These are phyloP conservation scores for Drosophila subquinaria DNA, from an alignment of 2,888 invertebrate genomes.

Conservation along the genomic window DNA sequence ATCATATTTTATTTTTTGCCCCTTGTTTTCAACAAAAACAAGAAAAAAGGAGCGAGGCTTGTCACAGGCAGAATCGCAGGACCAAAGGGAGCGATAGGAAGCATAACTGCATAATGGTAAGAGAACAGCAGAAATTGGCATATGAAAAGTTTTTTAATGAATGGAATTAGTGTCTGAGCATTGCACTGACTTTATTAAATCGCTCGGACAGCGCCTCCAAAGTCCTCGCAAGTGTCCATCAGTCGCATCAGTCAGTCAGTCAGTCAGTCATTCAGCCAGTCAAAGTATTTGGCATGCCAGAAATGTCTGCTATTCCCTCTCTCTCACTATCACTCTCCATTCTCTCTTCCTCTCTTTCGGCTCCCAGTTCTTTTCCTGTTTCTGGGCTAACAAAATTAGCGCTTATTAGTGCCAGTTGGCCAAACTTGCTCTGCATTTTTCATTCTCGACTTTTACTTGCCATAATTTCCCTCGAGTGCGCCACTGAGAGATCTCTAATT, in stretches of 20 bases:
- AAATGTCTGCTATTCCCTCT: conserved; percentile 33
- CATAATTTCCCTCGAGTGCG: conserved; percentile 69
- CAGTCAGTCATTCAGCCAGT: conserved; percentile 34
- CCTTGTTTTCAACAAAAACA: conserved; percentile 36
- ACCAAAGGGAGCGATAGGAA: conserved; percentile 13
- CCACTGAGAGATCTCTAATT: conserved; percentile 67
- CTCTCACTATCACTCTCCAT: not conserved
- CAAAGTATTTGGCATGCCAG: conserved; percentile 49
- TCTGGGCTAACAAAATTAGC: conserved; percentile 75
- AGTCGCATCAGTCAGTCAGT: conserved; percentile 32
- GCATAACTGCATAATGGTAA: conserved; percentile 61
- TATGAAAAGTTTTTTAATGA: conserved; percentile 80
- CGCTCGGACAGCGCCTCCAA: conserved; percentile 58
- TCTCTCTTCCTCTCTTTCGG: not conserved
- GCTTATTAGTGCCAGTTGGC: conserved; percentile 78
- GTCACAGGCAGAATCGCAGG: conserved; percentile 25
- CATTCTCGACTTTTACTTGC: conserved; percentile 48
- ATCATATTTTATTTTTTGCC: conserved; percentile 59
- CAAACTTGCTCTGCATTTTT: conserved; percentile 65
- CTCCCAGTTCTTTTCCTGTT: conserved; percentile 20
- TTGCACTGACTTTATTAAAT: conserved; percentile 77
- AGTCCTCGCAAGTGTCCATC: conserved; percentile 44
- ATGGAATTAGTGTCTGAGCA: conserved; percentile 77
- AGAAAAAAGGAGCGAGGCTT: conserved; percentile 14
- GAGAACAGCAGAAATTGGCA: conserved; percentile 72